Percentiles rank a stretch among this genome's conserved stretches.
Evolutionary conservation across 2,113 vertebrate species (phyloP).

Genomic region (Cariama cristata): DNA sequence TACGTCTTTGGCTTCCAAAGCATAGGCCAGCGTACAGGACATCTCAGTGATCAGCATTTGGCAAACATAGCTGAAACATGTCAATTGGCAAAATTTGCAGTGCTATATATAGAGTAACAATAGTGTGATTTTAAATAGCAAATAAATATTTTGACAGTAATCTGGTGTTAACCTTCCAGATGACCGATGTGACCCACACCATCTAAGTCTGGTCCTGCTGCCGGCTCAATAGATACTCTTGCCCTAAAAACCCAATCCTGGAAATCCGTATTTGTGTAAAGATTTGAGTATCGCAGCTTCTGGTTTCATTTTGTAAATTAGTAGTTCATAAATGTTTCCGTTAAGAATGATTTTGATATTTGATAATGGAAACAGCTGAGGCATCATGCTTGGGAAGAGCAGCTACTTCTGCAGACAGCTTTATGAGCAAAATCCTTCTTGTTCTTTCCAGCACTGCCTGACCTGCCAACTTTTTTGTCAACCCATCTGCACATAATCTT

Average conservation of each 20-base stretch:
- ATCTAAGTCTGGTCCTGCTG: neutral
- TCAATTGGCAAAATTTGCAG: neutral
- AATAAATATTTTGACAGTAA: neutral
- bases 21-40: rapidly evolving
- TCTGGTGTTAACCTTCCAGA: neutral
- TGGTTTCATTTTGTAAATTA: neutral
- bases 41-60: rapidly evolving
- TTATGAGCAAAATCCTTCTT: neutral
- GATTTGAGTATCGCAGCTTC: neutral
- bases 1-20: neutral
- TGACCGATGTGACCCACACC: rapidly evolving
- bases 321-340: neutral
- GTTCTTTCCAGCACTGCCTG: neutral
- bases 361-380: neutral
- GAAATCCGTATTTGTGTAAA: neutral
- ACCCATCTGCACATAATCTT: neutral
- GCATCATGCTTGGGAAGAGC: neutral
- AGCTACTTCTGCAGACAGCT: neutral
- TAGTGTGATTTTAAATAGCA: neutral
- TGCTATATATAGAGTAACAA: neutral
- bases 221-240: neutral
- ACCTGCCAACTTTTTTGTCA: neutral
- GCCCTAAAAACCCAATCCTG: rapidly evolving
- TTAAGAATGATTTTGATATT: neutral
- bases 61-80: neutral